A percentile compares a stretch with the other conserved stretches of the same genome.
Evolutionary conservation across 2,888 invertebrate species (phyloP).

Genomic region (Acanthosepion pharaonis): DNA sequence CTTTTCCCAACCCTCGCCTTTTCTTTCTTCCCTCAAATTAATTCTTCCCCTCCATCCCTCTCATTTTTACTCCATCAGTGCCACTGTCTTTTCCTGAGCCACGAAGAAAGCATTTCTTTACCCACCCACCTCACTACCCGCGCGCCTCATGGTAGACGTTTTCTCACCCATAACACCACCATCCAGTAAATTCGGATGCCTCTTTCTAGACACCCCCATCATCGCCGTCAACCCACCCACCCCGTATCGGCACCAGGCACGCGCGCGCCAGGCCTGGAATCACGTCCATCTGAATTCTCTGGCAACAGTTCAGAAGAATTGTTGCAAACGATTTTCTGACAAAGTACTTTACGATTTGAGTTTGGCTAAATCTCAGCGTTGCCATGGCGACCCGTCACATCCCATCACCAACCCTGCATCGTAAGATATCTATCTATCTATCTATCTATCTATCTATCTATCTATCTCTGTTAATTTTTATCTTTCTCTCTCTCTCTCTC

Average conservation of each 20-base stretch:
- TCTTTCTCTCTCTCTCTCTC: too few relatives aligned
- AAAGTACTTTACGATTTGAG: neutral
- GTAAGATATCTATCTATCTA: neutral
- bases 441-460: neutral
- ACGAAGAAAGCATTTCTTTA: neutral
- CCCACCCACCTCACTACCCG: neutral
- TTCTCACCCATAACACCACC: neutral
- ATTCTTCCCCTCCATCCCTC: neutral
- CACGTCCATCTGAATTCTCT: slow-evolving; percentile 21
- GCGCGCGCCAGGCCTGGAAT: slow-evolving; percentile 2
- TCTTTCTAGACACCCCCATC: neutral
- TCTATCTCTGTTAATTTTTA: too few relatives aligned
- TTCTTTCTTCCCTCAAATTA: neutral
- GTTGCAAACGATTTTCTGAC: slow-evolving; percentile 33
- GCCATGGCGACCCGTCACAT: slow-evolving; percentile 5
- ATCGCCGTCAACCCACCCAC: neutral
- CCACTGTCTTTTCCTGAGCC: neutral
- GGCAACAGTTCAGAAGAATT: slow-evolving; percentile 33
- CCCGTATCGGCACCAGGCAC: neutral
- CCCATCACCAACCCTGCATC: neutral
- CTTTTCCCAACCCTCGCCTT: neutral
- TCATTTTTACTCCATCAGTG: neutral
- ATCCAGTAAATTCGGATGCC: neutral
- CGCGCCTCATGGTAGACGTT: neutral
- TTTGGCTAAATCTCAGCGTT: slow-evolving; percentile 33